Base-by-base conservation (phyloP, 2,888 invertebrate species). In the Chrysolina oricalcia region DNA sequence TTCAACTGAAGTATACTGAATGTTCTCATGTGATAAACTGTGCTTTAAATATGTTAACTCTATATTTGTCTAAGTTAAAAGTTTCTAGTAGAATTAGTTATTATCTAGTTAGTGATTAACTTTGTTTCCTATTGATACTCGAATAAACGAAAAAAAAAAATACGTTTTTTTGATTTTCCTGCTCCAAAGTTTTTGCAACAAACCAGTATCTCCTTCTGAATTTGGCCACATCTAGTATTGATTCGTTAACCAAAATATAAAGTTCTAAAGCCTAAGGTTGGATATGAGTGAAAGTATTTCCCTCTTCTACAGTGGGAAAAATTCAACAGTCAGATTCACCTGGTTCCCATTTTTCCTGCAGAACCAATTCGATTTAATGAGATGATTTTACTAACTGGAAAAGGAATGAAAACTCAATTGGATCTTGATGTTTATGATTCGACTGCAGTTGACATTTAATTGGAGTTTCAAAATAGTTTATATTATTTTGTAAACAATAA, bases 171-270 rank as follows among this genome's bases (percentile, higher is more conserved):
- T 73, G 43, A 13, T 73, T 64, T 46, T 50, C 35, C 2, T 27
- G 63, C 70, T 70, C 70, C 70, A 21, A 46, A 10, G 9, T 17
- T 53, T 64, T 69, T 73, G 27, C n/a, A 5, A 50, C 66, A 46
- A 74, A 63, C 48, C 48, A 17, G 70, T 74, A 70, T 73, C 73
- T 73, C 68, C 73, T 64, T 15, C 35, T 56, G 10, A 19, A 17
- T 17, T 48, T 48, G 48, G 23, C 56, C 19, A 56, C 0, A 23
- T 21, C 3, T 4, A 15, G 4, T 56, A 10, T 56, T 53, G 13
- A 27, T 13, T 35, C 4, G 8, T 35, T 35, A 0, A 35, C 8
- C 35, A 35, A 35, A 35, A 8, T 35, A 0, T 0, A 35, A 8
- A 13, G 43, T 17, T 40, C 0, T 10, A 65, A 64, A 64, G 11